Evolutionary conservation across 2,888 invertebrate species (phyloP), one percentile per base, ranked within the genome.

Genomic region (Dromius quadrimaculatus): DNA sequence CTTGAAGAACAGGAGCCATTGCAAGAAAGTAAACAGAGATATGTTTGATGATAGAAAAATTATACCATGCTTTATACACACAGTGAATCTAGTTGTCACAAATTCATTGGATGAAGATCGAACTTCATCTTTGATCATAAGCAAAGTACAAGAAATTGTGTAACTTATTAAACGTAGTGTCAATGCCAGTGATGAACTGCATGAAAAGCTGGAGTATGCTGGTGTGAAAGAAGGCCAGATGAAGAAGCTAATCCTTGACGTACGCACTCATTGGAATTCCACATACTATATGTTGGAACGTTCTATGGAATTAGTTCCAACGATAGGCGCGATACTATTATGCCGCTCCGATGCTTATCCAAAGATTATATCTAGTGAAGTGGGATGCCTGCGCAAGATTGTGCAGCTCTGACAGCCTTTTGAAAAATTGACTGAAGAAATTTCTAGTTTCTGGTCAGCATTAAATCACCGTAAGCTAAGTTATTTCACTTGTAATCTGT

Each of bases 201-300:
- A 59, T 34, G 19, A 69, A 32, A 17, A 68, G 63, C 54, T 34
- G 47, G 15, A 36, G 19, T 28, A 65, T 2, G 34, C 15, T 28
- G 68, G 68, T n/a, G 17, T 62, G 28, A 43, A 47, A 19, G 62
- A 70, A 73, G 34, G 66, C 8, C 59, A 68, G 28, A 43, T 64
- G 41, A 73, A 73, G 34, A 72, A 71, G 19, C 38, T 73, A 8
- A 73, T 73, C 8, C 66, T 73, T 2, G 73, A 73, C 20, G 72
- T 73, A 9, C 41, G 66, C 20, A 73, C 73, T 4, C 57, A 69
- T 3, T 73, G 72, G 72, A 73, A 72, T 70, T 73, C 71, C 2
- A 22, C 11, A 6, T 71, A 22, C 59, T 72, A 71, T 59, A 73
- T 73, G 72, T 32, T 61, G 8, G 71, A 73, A 68, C 65, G 73